Base-by-base conservation (phyloP, 2,797 vertebrate species). In the Rhabdophis nuchalis region DNA sequence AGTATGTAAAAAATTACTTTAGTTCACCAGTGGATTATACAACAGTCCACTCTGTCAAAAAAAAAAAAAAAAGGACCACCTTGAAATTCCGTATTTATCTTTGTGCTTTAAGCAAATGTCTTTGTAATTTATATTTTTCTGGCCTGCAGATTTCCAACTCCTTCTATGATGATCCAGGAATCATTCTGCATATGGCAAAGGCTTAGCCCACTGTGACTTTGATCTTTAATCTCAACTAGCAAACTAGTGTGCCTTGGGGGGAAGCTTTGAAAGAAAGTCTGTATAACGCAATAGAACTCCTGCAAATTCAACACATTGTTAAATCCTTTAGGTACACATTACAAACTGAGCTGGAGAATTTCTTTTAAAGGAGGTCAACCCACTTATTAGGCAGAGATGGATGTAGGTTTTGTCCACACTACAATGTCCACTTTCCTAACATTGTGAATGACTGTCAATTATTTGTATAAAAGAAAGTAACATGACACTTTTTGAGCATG, bases 61-160 rank as follows among this genome's bases (percentile, higher is more conserved):
- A 60, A 58, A 57, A 52, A 52, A 14, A 58, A 61, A 61, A 57
- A 85, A 52, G 46, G 86, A 88, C 68, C 89, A 91, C 64, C 86
- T 85, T 88, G 89, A 88, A 60, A 88, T 46, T 58, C n/a, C 27
- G 58, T 57, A 52, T 89, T 89, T 92, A 92, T 57, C 53, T 90
- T 29, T 77, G 41, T 86, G 12, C 64, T 92, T 86, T 68, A 85
- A 89, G 88, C 32, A 86, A 86, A 86, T 72, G 18, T 46, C 52
- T 68, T 27, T 86, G 82, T 56, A 86, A 11, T 92, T 86, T 85
- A 86, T 86, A 32, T 58, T 72, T 85, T 72, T 56, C n/a, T 68
- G 53, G 61, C 29, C 46, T 92, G 54, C 29, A 77, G 12, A 87
- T 77, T 90, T 82, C 41, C 27, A 23, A 50, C 12, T 85, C 12